A percentile compares a stretch with the other conserved stretches of the same genome.
These are phyloP conservation scores for Cheiracanthium punctorium DNA, from an alignment of 2,888 invertebrate species.

Conservation along the genomic window DNA sequence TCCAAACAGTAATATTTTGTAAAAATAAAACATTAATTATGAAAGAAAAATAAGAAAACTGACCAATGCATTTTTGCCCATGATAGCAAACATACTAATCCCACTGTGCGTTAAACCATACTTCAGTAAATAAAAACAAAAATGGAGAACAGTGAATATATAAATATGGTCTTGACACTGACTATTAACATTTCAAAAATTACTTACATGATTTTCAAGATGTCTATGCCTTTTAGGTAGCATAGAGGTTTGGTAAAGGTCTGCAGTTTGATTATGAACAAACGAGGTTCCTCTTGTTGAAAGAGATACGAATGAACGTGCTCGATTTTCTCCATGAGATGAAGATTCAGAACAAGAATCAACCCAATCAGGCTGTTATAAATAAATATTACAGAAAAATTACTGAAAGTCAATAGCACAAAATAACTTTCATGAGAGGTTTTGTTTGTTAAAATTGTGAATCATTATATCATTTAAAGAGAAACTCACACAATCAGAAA, in stretches of 20 bases:
- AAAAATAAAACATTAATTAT: too few relatives aligned
- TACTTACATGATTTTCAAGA: neutral
- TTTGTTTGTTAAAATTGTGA: neutral
- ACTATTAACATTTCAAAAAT: too few relatives aligned
- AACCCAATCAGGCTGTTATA: constrained; percentile 48
- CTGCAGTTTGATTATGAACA: neutral
- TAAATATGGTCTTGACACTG: too few relatives aligned
- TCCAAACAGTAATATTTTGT: too few relatives aligned
- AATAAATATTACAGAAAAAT: neutral
- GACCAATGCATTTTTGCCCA: too few relatives aligned
- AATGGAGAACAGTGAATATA: too few relatives aligned
- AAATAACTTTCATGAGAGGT: too few relatives aligned
- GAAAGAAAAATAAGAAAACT: too few relatives aligned
- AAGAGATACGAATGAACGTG: neutral
- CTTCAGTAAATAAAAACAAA: too few relatives aligned
- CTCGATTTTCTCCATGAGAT: constrained; percentile 47
- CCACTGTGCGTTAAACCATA: too few relatives aligned
- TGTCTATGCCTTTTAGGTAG: neutral
- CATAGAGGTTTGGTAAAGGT: neutral
- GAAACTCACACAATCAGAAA: constrained; percentile 81
- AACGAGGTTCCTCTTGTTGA: neutral
- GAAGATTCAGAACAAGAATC: constrained; percentile 69
- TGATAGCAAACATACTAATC: too few relatives aligned
- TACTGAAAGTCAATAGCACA: too few relatives aligned
- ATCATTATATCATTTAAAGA: neutral